Evolutionary conservation across 2,888 invertebrate genomes (phyloP).

Genomic region (Cremastinae sp.): DNA sequence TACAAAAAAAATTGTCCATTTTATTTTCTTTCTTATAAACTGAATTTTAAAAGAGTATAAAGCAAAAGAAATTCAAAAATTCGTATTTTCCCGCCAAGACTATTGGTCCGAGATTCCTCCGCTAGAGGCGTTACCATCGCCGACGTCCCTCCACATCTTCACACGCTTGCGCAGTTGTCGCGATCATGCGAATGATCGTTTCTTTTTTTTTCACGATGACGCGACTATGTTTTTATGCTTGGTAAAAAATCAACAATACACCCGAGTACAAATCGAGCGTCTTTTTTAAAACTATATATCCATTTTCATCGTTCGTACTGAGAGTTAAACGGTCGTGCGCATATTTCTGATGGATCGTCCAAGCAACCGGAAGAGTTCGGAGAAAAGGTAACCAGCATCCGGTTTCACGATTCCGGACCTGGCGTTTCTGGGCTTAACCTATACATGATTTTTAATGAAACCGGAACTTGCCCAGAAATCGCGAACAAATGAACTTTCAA

Average conservation of each 20-base stretch:
- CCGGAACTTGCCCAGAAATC: slow-evolving; percentile 36
- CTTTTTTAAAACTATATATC: slow-evolving; percentile 8
- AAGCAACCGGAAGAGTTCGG: slow-evolving; percentile 64
- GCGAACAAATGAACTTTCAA: slow-evolving; percentile 21
- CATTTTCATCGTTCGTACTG: slow-evolving; percentile 17
- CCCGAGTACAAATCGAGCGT: slow-evolving; percentile 3
- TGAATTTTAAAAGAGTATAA: too few species aligned
- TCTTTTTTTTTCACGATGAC: slow-evolving; percentile 45
- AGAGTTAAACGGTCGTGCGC: slow-evolving; percentile 1
- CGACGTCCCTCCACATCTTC: not conserved
- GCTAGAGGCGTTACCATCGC: slow-evolving; percentile 9
- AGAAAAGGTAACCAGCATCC: slow-evolving; percentile 67
- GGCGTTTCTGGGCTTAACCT: slow-evolving; percentile 43
- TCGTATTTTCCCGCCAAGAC: slow-evolving; percentile 28
- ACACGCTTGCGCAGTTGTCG: slow-evolving; percentile 39
- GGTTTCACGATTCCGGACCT: slow-evolving; percentile 37
- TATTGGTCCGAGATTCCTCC: not conserved
- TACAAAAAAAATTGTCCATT: too few species aligned
- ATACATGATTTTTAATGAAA: slow-evolving; percentile 17
- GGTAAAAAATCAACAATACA: slow-evolving; percentile 32
- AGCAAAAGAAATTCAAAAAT: not conserved
- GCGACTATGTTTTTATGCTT: slow-evolving; percentile 58
- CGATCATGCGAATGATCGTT: slow-evolving; percentile 44
- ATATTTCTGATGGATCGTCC: slow-evolving; percentile 64
- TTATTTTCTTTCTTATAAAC: too few species aligned